phyloP scores from a whole-genome alignment of 1,140 invertebrate genomes.

The Drosophila simulans region DNA sequence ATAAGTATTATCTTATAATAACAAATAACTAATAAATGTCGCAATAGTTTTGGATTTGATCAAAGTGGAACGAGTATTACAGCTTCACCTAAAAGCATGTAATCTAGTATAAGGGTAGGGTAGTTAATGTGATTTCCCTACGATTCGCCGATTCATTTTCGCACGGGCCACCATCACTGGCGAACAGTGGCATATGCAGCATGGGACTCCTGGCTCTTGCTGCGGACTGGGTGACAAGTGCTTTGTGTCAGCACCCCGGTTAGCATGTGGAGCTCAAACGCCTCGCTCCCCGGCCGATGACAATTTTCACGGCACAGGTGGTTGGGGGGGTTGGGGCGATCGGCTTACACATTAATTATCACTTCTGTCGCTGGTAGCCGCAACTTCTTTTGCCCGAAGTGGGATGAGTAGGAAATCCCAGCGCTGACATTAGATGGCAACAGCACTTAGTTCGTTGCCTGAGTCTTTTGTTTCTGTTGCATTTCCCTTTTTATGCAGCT shows the following conservation, averaged over 20 bases:
- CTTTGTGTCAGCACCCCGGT: conserved; percentile 80
- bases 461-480: conserved; percentile 69
- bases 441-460: conserved; percentile 62
- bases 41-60: no score
- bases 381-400: conserved; percentile 5
- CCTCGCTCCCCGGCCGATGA: conserved; percentile 46
- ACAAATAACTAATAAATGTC: no score
- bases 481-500: conserved; percentile 6
- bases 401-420: conserved; percentile 27
- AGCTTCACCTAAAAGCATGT: no score
- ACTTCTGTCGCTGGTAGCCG: conserved; percentile 69
- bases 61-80: no score
- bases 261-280: conserved; percentile 64
- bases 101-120: no score
- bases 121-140: no score
- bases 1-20: no score
- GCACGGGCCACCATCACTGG: conserved; percentile 28
- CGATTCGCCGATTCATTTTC: background rate
- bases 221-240: conserved; percentile 74
- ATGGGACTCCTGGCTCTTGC: conserved; percentile 32
- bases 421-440: conserved; percentile 64
- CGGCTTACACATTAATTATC: conserved; percentile 82
- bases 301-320: conserved; percentile 52
- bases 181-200: conserved; percentile 8
- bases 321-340: conserved; percentile 26